Conservation (phyloP, 2,113 vertebrate species). For the Bothrops jararaca region DNA sequence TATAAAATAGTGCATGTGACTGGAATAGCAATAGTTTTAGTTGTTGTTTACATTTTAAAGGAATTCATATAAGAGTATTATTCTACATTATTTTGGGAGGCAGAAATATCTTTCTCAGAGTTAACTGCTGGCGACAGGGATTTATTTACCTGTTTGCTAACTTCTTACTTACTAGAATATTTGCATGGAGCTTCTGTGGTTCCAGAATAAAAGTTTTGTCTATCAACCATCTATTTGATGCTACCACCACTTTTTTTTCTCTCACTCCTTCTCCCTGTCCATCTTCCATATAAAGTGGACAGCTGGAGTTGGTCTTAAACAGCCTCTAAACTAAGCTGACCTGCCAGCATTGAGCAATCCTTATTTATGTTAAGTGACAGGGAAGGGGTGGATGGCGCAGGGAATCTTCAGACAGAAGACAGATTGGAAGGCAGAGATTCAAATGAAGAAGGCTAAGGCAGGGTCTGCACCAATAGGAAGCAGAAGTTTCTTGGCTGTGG, state of each 20-base stretch:
- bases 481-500: neutral
- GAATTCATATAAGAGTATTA: neutral
- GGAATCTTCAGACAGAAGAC: neutral
- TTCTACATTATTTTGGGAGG: neutral
- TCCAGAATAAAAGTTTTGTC: neutral
- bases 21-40: neutral
- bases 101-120: neutral
- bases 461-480: neutral
- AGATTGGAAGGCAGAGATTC: neutral
- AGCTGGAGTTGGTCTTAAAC: neutral
- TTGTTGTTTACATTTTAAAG: neutral
- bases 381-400: neutral
- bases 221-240: neutral
- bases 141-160: neutral
- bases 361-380: neutral
- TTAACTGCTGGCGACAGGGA: neutral
- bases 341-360: neutral
- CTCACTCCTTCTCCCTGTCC: neutral
- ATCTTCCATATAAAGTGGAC: neutral
- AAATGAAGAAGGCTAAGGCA: neutral
- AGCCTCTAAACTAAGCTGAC: neutral
- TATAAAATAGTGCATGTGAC: neutral
- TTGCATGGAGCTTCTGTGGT: neutral
- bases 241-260: too few species aligned
- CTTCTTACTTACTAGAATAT: neutral